Conservation (phyloP, 2,888 invertebrate genomes). For the Drosophila siamana region DNA sequence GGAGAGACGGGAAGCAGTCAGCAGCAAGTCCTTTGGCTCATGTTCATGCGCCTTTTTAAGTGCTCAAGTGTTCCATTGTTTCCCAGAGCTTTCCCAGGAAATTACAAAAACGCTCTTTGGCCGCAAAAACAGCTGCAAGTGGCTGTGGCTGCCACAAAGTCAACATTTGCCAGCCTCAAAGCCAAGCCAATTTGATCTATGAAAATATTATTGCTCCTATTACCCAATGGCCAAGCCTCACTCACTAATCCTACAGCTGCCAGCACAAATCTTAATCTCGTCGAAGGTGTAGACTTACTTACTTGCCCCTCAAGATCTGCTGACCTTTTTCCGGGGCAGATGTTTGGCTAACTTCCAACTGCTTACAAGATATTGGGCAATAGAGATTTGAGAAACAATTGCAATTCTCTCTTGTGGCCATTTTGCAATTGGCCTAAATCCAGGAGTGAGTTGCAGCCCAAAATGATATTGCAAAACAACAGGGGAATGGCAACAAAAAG, state of each 20-base stretch:
- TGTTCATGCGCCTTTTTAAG: conserved; percentile 80
- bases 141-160: conserved; percentile 38
- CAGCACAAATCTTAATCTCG: conserved; percentile 44
- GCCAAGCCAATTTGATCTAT: conserved; percentile 55
- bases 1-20: conserved; percentile 16
- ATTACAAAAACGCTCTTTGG: conserved; percentile 42
- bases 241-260: conserved; percentile 40
- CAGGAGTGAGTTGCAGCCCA: conserved; percentile 48
- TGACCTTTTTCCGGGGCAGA: conserved; percentile 65
- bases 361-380: conserved; percentile 52
- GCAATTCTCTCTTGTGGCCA: conserved; percentile 34
- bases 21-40: conserved; percentile 38
- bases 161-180: conserved; percentile 35
- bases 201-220: conserved; percentile 60
- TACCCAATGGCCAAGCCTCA: conserved; percentile 35
- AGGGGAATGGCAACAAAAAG: conserved; percentile 14
- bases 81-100: conserved; percentile 76
- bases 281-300: conserved; percentile 49
- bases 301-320: conserved; percentile 58
- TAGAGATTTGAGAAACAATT: conserved; percentile 18
- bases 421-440: conserved; percentile 40
- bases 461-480: conserved; percentile 55
- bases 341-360: conserved; percentile 48
- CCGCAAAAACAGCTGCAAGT: conserved; percentile 64
- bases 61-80: conserved; percentile 73